These are phyloP conservation scores for Drosophila koepferae DNA, from an alignment of 2,888 invertebrate species.

Conservation along the genomic window DNA sequence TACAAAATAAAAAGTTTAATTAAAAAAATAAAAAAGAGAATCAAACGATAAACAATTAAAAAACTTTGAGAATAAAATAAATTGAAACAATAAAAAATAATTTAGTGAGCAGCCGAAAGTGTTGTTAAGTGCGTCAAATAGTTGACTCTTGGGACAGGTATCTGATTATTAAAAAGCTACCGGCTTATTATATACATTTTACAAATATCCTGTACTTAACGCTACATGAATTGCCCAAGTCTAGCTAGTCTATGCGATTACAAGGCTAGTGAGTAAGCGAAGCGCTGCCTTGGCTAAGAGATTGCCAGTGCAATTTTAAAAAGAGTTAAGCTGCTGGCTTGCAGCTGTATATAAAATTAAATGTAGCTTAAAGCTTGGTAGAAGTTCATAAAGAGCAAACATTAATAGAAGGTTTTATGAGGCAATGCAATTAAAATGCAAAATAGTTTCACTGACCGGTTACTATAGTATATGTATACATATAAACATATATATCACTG, in stretches of 20 bases:
- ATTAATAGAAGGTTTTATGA: neutral
- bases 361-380: neutral
- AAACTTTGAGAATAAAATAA: neutral
- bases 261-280: neutral
- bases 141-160: conserved; percentile 6
- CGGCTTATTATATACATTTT: neutral
- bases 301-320: no score
- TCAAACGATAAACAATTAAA: neutral
- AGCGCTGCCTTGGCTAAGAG: neutral
- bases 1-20: conserved; percentile 9
- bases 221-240: neutral
- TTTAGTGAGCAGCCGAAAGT: neutral
- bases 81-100: neutral
- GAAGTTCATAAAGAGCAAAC: neutral
- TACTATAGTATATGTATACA: neutral
- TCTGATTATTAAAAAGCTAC: conserved; percentile 2
- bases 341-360: neutral
- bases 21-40: neutral
- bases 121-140: neutral
- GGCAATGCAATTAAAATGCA: neutral
- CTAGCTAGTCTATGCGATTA: neutral
- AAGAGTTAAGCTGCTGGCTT: neutral
- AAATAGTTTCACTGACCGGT: neutral
- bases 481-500: neutral
- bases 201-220: neutral